Conservation (phyloP, 2,888 invertebrate genomes). For the Noctua janthina region DNA sequence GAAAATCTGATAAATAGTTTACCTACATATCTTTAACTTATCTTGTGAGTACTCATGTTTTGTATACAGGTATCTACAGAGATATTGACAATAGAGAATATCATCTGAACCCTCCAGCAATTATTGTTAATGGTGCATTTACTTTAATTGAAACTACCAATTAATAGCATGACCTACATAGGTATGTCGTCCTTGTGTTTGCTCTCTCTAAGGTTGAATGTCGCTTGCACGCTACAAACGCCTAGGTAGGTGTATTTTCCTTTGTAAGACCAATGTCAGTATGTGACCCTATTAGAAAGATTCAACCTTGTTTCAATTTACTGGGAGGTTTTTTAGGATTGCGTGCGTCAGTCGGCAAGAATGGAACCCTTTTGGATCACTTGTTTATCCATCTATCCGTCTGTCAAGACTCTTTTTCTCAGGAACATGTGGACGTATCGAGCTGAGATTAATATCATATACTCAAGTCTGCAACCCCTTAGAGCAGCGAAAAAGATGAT, state of each 20-base stretch:
- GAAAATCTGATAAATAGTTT: constrained; percentile 11
- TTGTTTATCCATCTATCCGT: no score
- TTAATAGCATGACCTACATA: constrained; percentile 4
- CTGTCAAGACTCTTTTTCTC: no score
- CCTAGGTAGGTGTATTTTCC: background rate
- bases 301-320: background rate
- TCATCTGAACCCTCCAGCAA: background rate
- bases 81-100: background rate
- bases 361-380: no score
- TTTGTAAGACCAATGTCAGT: background rate
- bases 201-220: background rate
- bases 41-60: background rate
- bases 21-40: constrained; percentile 1
- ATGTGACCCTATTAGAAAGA: background rate
- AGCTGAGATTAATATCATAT: no score
- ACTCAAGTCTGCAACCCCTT: no score
- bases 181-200: background rate
- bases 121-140: background rate
- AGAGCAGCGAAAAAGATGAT: no score
- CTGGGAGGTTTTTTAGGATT: background rate
- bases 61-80: background rate
- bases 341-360: no score
- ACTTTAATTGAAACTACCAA: constrained; percentile 9
- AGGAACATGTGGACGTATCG: no score
- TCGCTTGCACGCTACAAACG: background rate